Base-by-base conservation (phyloP, 1,140 invertebrate species). In the Ridgeia piscesae region DNA sequence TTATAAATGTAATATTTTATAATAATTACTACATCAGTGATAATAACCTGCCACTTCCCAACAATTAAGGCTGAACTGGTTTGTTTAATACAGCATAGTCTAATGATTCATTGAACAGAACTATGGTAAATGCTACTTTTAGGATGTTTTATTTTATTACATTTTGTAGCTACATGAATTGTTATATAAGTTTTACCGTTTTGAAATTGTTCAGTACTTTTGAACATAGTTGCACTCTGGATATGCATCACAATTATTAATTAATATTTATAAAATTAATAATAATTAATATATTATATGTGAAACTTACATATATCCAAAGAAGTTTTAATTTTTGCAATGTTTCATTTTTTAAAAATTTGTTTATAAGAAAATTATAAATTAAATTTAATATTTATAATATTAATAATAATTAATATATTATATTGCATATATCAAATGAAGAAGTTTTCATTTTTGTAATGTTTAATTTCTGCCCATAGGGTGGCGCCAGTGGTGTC, bases 401-500 rank as follows among this genome's bases (percentile, higher is more conserved):
- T n/a, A n/a, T n/a, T n/a, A n/a, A n/a, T n/a, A n/a, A n/a, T n/a
- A n/a, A n/a, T n/a, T n/a, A n/a, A n/a, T n/a, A n/a, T n/a, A n/a
- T n/a, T n/a, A n/a, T n/a, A n/a, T n/a, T n/a, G n/a, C n/a, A n/a
- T n/a, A n/a, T n/a, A n/a, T n/a, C n/a, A n/a, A n/a, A n/a, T n/a
- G n/a, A n/a, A n/a, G n/a, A n/a, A n/a, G n/a, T n/a, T n/a, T n/a
- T n/a, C n/a, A n/a, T n/a, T n/a, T n/a, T n/a, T n/a, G n/a, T n/a
- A n/a, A n/a, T n/a, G n/a, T n/a, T n/a, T n/a, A n/a, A n/a, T n/a
- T 34, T 88, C 33, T 92, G 91, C 93, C 33, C 91, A 92, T 35
- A 94, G 91, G 91, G 89, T 88, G 92, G 95, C 92, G 93, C 94
- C 34, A 77, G 94, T 94, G 4, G 89, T 34, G 34, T 90, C 91